Conservation (phyloP, 1,140 invertebrate genomes). For the Lepidurus arcticus region DNA sequence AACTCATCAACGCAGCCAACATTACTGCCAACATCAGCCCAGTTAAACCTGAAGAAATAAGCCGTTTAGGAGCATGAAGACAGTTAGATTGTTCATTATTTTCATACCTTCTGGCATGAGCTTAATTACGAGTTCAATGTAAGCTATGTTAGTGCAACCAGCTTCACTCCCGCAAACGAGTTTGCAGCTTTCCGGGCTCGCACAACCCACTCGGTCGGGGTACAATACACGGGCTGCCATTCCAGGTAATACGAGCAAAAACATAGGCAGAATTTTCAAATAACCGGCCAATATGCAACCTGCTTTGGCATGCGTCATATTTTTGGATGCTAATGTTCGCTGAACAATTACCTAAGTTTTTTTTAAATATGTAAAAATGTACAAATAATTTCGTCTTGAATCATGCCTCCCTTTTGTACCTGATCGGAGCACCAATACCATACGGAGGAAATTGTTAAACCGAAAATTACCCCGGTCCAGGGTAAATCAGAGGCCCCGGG, state of each 20-base stretch:
- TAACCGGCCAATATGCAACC: conserved; percentile 52
- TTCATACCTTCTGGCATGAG: conserved; percentile 48
- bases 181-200: conserved; percentile 46
- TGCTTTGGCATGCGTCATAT: conserved; percentile 52
- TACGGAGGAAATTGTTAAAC: conserved; percentile 48
- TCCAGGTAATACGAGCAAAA: conserved; percentile 53
- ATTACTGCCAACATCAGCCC: conserved; percentile 53
- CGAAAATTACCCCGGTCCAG: conserved; percentile 51
- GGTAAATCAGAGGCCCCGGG: conserved; percentile 47
- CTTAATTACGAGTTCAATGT: conserved; percentile 50
- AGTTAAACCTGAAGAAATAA: conserved; percentile 35
- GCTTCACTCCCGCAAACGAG: conserved; percentile 46
- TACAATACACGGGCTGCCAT: conserved; percentile 54
- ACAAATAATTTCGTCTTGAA: not conserved
- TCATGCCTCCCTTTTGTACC: conserved; percentile 38
- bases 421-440: conserved; percentile 57
- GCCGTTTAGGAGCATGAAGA: not conserved
- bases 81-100: not conserved
- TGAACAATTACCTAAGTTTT: conserved; percentile 54
- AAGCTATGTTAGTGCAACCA: conserved; percentile 54
- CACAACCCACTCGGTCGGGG: conserved; percentile 48
- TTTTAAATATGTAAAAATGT: not conserved
- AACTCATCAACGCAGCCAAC: conserved; percentile 52
- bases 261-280: conserved; percentile 54
- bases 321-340: conserved; percentile 52